Percentiles rank a stretch among this genome's conserved stretches.
Conservation (phyloP, 2,113 vertebrate species). For the Dolichotis patagonum region DNA sequence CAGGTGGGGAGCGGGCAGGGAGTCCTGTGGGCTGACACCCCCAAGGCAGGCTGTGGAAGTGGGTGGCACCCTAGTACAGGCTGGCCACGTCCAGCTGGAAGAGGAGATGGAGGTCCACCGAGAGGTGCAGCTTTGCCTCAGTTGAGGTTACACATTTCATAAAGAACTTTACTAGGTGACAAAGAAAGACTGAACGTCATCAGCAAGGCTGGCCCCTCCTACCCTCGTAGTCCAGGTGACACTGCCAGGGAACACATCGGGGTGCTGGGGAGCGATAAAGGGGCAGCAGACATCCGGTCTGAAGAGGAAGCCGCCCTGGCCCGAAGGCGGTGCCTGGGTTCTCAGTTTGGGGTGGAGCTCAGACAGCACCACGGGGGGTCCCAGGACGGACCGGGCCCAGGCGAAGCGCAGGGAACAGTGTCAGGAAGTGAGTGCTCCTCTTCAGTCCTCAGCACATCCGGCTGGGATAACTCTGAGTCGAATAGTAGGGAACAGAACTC, state of each 20-base stretch:
- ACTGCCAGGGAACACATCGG: neutral
- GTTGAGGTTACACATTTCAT: neutral
- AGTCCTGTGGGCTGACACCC: neutral
- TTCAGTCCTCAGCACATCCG: slow-evolving; percentile 15
- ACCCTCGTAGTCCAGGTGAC: neutral
- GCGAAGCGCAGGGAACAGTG: neutral
- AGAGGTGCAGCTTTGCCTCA: neutral
- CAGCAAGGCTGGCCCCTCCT: neutral
- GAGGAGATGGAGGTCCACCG: neutral
- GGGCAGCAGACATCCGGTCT: neutral
- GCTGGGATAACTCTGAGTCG: neutral
- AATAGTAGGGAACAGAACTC: slow-evolving; percentile 12
- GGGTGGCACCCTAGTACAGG: neutral
- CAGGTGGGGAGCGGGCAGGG: neutral
- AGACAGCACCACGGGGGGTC: neutral
- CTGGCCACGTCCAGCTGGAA: neutral
- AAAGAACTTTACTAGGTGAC: neutral
- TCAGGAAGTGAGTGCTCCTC: slow-evolving; percentile 21
- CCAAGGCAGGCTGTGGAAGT: neutral
- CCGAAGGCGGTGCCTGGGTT: neutral
- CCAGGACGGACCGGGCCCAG: slow-evolving; percentile 20
- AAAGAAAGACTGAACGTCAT: slow-evolving; percentile 31
- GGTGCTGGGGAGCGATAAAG: neutral
- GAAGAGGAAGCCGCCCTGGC: neutral
- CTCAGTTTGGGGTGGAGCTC: neutral